phyloP scores from a whole-genome alignment of 2,797 vertebrate genomes.

The Hoplostethus atlanticus region DNA sequence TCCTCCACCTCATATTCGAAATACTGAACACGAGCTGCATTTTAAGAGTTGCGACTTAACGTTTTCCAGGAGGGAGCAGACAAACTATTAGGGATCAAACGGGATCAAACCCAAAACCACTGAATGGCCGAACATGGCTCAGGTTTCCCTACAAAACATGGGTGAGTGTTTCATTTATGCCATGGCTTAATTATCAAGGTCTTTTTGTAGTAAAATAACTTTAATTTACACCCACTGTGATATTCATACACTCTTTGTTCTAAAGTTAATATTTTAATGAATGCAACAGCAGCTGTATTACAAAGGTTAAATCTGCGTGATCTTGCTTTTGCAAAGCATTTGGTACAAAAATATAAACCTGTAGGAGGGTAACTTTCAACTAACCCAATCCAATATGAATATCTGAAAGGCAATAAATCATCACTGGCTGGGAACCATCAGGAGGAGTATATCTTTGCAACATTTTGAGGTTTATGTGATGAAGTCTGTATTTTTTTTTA shows the following conservation, averaged over 20 bases:
- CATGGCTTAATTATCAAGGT: slow-evolving; percentile 31
- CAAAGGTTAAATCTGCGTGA: background rate
- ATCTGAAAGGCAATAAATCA: too few species aligned
- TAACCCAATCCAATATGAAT: too few species aligned
- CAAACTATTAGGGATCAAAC: slow-evolving; percentile 34
- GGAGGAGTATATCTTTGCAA: too few species aligned
- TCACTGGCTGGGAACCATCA: too few species aligned
- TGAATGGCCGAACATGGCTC: slow-evolving; percentile 8
- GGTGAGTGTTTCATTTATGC: slow-evolving; percentile 29
- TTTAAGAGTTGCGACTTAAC: slow-evolving; percentile 22
- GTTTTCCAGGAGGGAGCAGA: slow-evolving; percentile 7
- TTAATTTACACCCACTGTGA: slow-evolving; percentile 1
- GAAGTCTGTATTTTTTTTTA: too few species aligned
- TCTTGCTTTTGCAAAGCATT: background rate
- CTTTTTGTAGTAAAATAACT: background rate
- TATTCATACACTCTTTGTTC: slow-evolving; percentile 10
- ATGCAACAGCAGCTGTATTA: background rate
- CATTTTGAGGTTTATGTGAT: too few species aligned
- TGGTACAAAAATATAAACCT: too few species aligned
- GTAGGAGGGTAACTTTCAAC: too few species aligned
- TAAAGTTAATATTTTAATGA: background rate
- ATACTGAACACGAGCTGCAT: slow-evolving; percentile 1
- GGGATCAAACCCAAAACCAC: slow-evolving; percentile 37
- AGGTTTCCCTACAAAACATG: background rate
- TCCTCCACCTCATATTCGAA: slow-evolving; percentile 24